phyloP scores from a whole-genome alignment of 2,888 invertebrate genomes.

The Megaustenia siamemsis region DNA sequence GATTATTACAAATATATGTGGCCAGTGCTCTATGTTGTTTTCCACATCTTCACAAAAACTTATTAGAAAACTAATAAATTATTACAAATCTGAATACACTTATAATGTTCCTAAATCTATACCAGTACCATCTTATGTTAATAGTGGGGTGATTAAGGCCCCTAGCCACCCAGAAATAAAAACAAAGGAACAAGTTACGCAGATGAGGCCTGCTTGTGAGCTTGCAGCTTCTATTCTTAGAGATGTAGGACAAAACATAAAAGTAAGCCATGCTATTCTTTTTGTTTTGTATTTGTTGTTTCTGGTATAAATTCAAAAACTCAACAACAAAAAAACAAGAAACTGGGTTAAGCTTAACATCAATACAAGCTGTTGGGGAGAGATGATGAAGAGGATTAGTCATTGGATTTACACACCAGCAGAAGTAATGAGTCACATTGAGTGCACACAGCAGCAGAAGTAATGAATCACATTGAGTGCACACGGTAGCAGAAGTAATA shows the following conservation, averaged over 20 bases:
- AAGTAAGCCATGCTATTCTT: conserved; percentile 59
- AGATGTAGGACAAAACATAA: conserved; percentile 62
- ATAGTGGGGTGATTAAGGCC: conserved; percentile 49
- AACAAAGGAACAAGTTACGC: conserved; percentile 64
- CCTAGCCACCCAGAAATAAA: conserved; percentile 66
- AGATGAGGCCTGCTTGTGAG: conserved; percentile 67
- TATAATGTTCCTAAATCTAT: conserved; percentile 66
- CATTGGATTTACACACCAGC: no score
- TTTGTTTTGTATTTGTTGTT: neutral
- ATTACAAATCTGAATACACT: neutral
- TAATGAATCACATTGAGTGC: no score
- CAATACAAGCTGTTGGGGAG: no score
- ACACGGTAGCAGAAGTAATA: no score
- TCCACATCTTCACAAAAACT: neutral
- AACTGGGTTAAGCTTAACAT: no score
- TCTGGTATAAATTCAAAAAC: no score
- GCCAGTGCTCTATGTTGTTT: neutral
- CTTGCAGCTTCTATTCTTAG: conserved; percentile 69
- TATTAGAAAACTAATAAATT: neutral
- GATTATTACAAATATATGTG: conserved; percentile 4
- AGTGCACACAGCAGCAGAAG: no score
- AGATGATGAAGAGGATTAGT: no score
- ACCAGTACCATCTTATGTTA: conserved; percentile 67
- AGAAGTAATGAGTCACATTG: no score
- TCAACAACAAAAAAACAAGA: no score